phyloP scores from a whole-genome alignment of 2,888 invertebrate species.

The Acleris literana region DNA sequence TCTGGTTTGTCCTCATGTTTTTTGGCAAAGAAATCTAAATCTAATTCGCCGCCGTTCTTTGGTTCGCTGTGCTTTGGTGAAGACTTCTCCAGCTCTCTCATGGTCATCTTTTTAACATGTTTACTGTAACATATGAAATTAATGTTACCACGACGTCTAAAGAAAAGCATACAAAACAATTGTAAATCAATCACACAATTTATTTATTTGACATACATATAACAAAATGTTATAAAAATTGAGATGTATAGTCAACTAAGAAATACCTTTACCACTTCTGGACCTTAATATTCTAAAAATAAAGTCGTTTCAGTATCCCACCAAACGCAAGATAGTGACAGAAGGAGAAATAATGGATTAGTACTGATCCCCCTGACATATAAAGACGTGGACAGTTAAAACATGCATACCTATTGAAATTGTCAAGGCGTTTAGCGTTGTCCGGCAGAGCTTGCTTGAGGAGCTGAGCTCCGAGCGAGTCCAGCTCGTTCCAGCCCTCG shows the following conservation, averaged over 20 bases:
- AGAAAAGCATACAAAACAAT: no score
- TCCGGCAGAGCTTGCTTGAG: slow-evolving; percentile 87
- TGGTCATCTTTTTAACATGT: slow-evolving; percentile 84
- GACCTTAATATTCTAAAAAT: no score
- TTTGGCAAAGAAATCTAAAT: slow-evolving; percentile 79
- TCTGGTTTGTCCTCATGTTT: slow-evolving; percentile 54
- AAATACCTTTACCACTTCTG: no score
- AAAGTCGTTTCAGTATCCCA: no score
- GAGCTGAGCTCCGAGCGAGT: slow-evolving; percentile 91
- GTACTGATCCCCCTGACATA: no score
- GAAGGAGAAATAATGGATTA: no score
- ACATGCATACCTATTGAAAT: slow-evolving; percentile 62
- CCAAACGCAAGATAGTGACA: no score
- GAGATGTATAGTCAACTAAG: no score
- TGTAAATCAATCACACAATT: no score
- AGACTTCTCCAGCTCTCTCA: slow-evolving; percentile 82
- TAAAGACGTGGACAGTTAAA: neutral
- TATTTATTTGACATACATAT: no score
- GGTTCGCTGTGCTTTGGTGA: slow-evolving; percentile 62
- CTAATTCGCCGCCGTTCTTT: slow-evolving; percentile 63
- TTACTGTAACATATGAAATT: slow-evolving; percentile 63
- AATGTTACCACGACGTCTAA: no score
- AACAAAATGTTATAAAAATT: no score
- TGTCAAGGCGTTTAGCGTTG: slow-evolving; percentile 66
- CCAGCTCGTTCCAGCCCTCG: slow-evolving; percentile 88